Base-by-base conservation (phyloP, 2,113 vertebrate genomes). In the Atrichornis clamosus region DNA sequence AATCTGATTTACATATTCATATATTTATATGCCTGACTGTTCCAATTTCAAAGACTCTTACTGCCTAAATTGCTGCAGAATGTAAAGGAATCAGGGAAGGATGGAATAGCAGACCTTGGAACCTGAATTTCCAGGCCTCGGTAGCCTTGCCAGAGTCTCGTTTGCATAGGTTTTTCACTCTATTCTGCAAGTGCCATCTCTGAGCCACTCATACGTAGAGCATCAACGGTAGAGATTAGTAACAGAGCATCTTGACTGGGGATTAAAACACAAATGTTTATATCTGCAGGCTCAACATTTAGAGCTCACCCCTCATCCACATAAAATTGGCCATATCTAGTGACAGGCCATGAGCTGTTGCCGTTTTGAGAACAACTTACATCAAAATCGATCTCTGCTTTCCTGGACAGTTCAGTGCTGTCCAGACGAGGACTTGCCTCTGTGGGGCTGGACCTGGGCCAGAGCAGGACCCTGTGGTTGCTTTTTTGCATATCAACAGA, bases 31-130 rank as follows among this genome's bases (percentile, higher is more conserved):
- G 30, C 44, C 93, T 93, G 78, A 50, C 74, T 85, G 94, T 90
- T 96, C 93, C 78, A 75, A 93, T 96, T 96, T 95, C 94, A 96
- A 95, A 97, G 91, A 91, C 50, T 52, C 90, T 94, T 79, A 93
- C 95, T 94, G 86, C 84, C 78, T 93, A 95, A 94, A 95, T 95
- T 64, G 69, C 94, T 58, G 27, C 70, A 94, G 78, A 97, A 96
- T 93, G 81, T 81, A 85, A 92, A 86, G 64, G 86, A 91, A 96
- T 28, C 72, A 94, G 46, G 78, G 77, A 93, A 94, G 85, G 79
- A 96, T 0, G 1, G 72, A 94, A 94, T 41, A 94, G 83, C 75
- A 95, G 85, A 93, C 52, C 70, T 93, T 24, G 63, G 82, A 96
- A 96, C 94, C 86, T 96, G 95, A 93, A 96, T 92, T 97, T 96